Base-by-base conservation (phyloP, 2,113 vertebrate genomes). In the Salminus brasiliensis region DNA sequence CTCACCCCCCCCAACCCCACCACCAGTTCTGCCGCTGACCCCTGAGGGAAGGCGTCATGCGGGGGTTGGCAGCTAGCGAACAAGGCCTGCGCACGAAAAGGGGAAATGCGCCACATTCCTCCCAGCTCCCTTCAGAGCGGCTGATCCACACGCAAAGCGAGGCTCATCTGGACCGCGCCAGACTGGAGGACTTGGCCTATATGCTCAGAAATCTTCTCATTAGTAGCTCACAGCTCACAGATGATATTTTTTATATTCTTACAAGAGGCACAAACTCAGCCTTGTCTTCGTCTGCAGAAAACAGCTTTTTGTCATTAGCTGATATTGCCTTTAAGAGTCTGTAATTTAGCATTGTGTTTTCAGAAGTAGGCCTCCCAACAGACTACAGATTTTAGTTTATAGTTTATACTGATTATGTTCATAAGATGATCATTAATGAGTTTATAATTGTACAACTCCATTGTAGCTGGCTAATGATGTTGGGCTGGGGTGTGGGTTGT, bases 21-120 rank as follows among this genome's bases (percentile, higher is more conserved):
- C n/a, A n/a, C n/a, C n/a, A 27, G 79, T 79, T 86, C 53, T 82
- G 49, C 74, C 75, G 81, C 65, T 65, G 67, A 82, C 55, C 62
- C 84, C 32, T 71, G 34, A 60, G 77, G 83, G 67, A 85, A 79
- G 77, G 65, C 62, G 34, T 85, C 83, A 84, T 80, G 79, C 81
- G 79, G 71, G 70, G 43, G 53, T 78, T 88, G 86, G 85, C 81
- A 84, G 71, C 7, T 41, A 73, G 80, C 2, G 80, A 85, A 81
- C 76, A 67, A 85, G 80, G 53, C 27, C 70, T 65, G 80, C 62
- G 80, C 85, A 86, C 72, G 63, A 86, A 89, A 41, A 85, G 78
- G 79, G 89, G 86, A 87, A 89, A 89, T 86, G 74, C 76, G 66
- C 77, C 12, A 63, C 85, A 90, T 90, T 89, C 89, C 85, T 74